Evolutionary conservation across 2,888 invertebrate genomes (phyloP), one percentile per base, ranked within the genome.

Genomic region (Rugalucina vietnamica): DNA sequence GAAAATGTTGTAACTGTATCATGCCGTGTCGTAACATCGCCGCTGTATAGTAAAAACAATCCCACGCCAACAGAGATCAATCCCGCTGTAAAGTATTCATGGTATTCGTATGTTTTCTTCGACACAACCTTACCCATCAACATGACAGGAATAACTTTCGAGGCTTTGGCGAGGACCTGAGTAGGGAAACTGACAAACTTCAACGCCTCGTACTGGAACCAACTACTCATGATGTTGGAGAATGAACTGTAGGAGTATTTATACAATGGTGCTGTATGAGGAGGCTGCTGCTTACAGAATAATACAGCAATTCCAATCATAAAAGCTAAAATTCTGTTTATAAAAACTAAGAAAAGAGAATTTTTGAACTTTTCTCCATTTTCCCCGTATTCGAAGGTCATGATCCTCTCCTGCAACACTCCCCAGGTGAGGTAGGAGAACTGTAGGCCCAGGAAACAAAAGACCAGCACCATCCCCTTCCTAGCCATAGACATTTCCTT

Each of bases 181-280:
- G 99, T 98, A 1, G 99, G 99, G 95, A 99, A 99, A 93, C 98
- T 98, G 92, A 99, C 98, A 95, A 97, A 99, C 95, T 99, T 99
- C 70, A 99, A 96, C 32, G 99, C 99, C 95, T 99, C 99, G 95
- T 99, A 99, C 95, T 99, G 99, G 95, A 98, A 99, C 99, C 99
- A 99, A 72, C 99, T 98, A 94, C 99, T 99, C 96, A 99, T 96
- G 88, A 99, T 98, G 95, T 99, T 99, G 24, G 99, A 98, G 92
- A 99, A 97, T 3, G 99, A 98, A 93, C 99, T 98, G 96, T 97
- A 99, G 0, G 97, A 97, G 95, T 99, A 99, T 95, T 98, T 98
- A 95, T 98, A 99, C 18, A 99, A 96, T 0, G 99, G 99, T 77
- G 98, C 97, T 34, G 96, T 96, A 92, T 97, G 97, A 8, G 87